Percentiles rank a stretch among this genome's conserved stretches.
Evolutionary conservation across 2,113 vertebrate genomes (phyloP).

Genomic region (Crotalus tigris): DNA sequence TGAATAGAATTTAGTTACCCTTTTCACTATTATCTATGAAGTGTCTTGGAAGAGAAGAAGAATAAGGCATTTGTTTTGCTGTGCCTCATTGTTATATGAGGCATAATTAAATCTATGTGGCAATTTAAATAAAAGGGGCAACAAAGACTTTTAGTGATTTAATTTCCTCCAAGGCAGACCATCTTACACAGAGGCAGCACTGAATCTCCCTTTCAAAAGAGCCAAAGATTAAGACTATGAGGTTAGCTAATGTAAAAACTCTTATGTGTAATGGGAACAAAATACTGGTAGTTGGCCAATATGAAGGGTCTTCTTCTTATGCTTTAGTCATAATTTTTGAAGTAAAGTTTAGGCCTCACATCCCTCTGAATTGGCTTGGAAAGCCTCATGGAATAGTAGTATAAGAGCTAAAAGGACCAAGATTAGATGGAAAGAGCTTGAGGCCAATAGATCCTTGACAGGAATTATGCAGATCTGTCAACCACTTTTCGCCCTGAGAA

Average conservation of each 20-base stretch:
- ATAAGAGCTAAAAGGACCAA: background rate
- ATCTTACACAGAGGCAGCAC: background rate
- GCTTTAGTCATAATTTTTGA: background rate
- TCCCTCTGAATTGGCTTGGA: background rate
- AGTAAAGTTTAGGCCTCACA: background rate
- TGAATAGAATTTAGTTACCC: background rate
- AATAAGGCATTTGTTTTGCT: background rate
- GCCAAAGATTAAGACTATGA: background rate
- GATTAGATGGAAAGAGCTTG: background rate
- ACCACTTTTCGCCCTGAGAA: background rate
- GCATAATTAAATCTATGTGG: background rate
- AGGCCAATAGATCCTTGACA: background rate
- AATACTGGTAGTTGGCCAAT: background rate
- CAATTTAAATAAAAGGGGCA: background rate
- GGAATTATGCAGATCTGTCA: background rate
- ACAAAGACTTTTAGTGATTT: background rate
- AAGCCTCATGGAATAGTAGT: background rate
- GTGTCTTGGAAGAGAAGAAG: background rate
- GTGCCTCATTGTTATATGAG: background rate
- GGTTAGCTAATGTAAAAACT: background rate
- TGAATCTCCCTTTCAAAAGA: background rate
- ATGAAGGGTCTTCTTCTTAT: background rate
- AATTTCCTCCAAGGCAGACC: background rate
- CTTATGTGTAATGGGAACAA: background rate
- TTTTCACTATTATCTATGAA: background rate